These are phyloP conservation scores for Passerina amoena DNA, from an alignment of 2,113 vertebrate genomes.

Conservation along the genomic window DNA sequence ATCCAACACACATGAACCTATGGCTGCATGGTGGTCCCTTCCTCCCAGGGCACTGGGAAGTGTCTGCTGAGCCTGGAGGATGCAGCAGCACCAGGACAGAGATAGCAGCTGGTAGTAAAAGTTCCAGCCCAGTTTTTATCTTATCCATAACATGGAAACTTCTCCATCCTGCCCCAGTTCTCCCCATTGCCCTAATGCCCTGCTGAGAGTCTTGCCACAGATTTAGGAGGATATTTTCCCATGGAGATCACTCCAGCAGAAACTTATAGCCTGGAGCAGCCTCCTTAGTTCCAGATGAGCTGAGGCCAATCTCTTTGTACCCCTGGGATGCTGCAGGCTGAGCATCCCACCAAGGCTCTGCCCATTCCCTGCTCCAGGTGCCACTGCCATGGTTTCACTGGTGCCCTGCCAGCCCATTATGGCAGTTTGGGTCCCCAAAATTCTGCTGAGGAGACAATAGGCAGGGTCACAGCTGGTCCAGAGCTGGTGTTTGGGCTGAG, in stretches of 20 bases:
- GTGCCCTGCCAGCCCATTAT: neutral
- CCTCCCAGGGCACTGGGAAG: neutral
- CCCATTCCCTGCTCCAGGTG: neutral
- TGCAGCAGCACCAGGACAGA: neutral
- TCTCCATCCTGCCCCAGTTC: neutral
- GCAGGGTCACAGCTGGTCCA: neutral
- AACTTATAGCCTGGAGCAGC: neutral
- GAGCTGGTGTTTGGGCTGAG: neutral
- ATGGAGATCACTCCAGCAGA: neutral
- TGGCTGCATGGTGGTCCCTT: fast-evolving
- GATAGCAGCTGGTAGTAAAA: neutral
- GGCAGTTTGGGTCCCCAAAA: neutral
- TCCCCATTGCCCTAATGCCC: neutral
- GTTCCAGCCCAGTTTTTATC: neutral
- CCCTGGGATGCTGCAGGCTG: neutral
- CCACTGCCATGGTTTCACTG: fast-evolving
- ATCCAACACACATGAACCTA: fast-evolving
- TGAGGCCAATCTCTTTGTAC: neutral
- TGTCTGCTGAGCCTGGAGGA: neutral
- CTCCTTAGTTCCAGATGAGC: neutral
- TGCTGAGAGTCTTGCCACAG: neutral
- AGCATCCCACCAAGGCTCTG: neutral
- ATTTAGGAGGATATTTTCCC: neutral
- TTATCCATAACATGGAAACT: neutral
- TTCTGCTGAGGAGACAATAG: neutral